phyloP scores from a whole-genome alignment of 2,888 invertebrate genomes.

The Cyclophora punctaria region DNA sequence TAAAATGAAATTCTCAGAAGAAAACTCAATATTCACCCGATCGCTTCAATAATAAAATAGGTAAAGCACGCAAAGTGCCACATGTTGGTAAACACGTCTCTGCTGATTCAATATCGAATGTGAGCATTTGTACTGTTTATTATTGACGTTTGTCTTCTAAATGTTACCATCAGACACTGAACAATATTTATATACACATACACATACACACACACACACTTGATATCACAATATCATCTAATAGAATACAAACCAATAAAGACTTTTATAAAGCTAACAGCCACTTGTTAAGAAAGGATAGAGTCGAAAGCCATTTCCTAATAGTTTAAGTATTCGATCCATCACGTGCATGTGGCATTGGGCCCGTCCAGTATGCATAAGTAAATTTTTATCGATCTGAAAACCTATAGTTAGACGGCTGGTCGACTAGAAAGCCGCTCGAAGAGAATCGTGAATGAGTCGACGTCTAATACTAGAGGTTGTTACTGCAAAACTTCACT shows the following conservation, averaged over 20 bases:
- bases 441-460: background rate
- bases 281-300: background rate
- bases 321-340: slow-evolving; percentile 22
- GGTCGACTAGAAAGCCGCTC: slow-evolving; percentile 12
- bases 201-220: too few relatives aligned
- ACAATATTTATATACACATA: too few relatives aligned
- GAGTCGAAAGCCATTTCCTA: background rate
- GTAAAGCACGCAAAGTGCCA: slow-evolving; percentile 11
- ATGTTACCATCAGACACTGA: too few relatives aligned
- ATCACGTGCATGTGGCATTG: slow-evolving; percentile 38
- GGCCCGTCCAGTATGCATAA: slow-evolving; percentile 39
- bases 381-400: slow-evolving; percentile 52
- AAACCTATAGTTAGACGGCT: slow-evolving; percentile 26
- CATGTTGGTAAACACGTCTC: slow-evolving; percentile 9
- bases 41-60: slow-evolving; percentile 14
- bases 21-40: slow-evolving; percentile 10
- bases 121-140: too few relatives aligned
- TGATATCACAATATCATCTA: too few relatives aligned
- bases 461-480: slow-evolving; percentile 2
- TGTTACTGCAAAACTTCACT: slow-evolving; percentile 24
- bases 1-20: slow-evolving; percentile 9
- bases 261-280: too few relatives aligned
- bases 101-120: slow-evolving; percentile 4
- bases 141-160: background rate
- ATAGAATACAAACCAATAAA: too few relatives aligned